These are phyloP conservation scores for Odontesthes bonariensis DNA, from an alignment of 2,113 vertebrate genomes.

Conservation along the genomic window DNA sequence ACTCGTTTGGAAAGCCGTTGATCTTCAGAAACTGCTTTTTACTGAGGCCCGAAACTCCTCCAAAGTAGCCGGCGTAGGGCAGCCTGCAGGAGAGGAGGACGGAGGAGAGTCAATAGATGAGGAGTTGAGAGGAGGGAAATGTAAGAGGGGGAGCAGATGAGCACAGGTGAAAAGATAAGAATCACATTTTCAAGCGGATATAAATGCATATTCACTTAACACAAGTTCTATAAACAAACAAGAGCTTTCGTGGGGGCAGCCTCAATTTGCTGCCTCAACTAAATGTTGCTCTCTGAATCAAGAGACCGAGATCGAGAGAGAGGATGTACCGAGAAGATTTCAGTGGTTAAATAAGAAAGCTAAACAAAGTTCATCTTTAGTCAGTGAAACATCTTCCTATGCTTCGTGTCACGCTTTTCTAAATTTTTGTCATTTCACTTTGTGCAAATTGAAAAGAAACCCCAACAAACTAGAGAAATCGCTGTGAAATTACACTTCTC, in stretches of 20 bases:
- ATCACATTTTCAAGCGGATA: neutral
- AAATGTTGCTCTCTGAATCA: neutral
- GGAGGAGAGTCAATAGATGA: neutral
- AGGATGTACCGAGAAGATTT: neutral
- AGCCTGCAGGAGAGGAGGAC: constrained; percentile 81
- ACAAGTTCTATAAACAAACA: constrained; percentile 19
- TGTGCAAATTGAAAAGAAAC: neutral
- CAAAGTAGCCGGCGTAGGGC: constrained; percentile 96
- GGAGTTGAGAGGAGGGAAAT: neutral
- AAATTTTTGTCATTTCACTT: neutral
- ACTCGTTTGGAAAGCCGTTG: constrained; percentile 98
- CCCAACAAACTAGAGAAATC: too few relatives aligned
- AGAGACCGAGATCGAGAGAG: neutral
- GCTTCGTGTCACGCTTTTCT: neutral
- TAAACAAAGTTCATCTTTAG: neutral
- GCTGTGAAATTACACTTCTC: too few relatives aligned
- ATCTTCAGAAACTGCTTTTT: constrained; percentile 98
- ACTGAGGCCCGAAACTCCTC: constrained; percentile 96
- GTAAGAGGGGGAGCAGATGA: neutral
- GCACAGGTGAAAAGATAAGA: neutral
- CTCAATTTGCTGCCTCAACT: neutral
- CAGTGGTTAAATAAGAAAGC: neutral
- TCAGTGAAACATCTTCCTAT: neutral
- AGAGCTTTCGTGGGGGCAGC: neutral
- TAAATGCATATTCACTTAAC: neutral